Evolutionary conservation across 2,888 invertebrate species (phyloP).

Genomic region (Polydrusus cervinus): DNA sequence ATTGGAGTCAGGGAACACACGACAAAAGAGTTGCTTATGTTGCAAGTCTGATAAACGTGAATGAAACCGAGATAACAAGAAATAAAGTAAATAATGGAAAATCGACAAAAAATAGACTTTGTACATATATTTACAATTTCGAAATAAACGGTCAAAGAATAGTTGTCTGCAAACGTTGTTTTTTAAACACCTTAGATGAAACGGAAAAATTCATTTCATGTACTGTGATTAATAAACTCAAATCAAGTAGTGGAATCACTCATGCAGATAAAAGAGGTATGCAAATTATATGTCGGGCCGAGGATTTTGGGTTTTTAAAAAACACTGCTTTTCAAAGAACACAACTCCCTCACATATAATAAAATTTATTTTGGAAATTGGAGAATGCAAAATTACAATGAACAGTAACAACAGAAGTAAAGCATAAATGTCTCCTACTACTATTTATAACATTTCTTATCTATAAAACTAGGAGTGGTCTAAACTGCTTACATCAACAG

Average conservation of each 20-base stretch:
- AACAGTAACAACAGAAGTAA: too few species aligned
- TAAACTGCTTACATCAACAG: too few species aligned
- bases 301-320: too few species aligned
- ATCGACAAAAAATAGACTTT: slow-evolving; percentile 29
- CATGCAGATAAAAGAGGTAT: slow-evolving; percentile 36
- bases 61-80: slow-evolving; percentile 27
- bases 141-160: neutral
- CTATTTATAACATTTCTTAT: too few species aligned
- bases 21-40: slow-evolving; percentile 38
- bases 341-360: too few species aligned
- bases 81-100: slow-evolving; percentile 22
- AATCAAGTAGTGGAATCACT: slow-evolving; percentile 29
- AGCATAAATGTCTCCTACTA: too few species aligned
- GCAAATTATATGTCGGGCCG: too few species aligned
- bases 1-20: slow-evolving; percentile 28
- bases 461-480: too few species aligned
- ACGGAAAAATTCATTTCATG: slow-evolving; percentile 30
- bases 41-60: slow-evolving; percentile 38
- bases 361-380: too few species aligned
- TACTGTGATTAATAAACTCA: slow-evolving; percentile 26
- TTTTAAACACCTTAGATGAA: slow-evolving; percentile 44
- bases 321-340: too few species aligned
- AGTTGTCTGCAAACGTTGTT: slow-evolving; percentile 45
- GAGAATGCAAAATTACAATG: too few species aligned
- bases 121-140: neutral